These are phyloP conservation scores for Drosophila picticornis DNA, from an alignment of 2,888 invertebrate genomes.

Conservation along the genomic window DNA sequence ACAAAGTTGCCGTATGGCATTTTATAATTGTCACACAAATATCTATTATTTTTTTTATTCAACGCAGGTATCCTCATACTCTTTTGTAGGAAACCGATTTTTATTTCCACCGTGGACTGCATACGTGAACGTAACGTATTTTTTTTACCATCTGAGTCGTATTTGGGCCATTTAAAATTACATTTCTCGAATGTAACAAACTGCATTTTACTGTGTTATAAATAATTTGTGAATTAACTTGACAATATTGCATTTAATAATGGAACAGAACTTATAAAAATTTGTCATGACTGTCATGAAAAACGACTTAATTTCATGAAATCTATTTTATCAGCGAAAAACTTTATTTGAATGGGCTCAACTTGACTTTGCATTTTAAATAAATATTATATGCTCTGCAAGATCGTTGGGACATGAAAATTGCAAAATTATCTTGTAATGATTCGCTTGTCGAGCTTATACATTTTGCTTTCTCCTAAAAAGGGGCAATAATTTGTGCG, in stretches of 20 bases:
- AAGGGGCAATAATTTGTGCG: too few relatives aligned
- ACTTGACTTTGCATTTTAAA: neutral
- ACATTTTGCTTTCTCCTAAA: too few relatives aligned
- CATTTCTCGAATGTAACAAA: slow-evolving; percentile 23
- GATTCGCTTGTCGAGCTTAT: too few relatives aligned
- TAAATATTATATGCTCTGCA: too few relatives aligned
- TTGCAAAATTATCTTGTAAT: too few relatives aligned
- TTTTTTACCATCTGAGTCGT: slow-evolving; percentile 1
- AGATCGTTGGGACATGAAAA: neutral
- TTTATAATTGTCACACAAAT: neutral
- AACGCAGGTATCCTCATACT: slow-evolving; percentile 2
- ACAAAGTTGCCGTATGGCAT: neutral
- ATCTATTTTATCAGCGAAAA: neutral
- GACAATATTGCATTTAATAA: neutral
- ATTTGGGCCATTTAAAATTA: neutral
- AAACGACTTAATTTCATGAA: neutral
- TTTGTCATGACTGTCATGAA: neutral
- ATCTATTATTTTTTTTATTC: neutral
- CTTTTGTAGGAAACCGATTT: slow-evolving; percentile 9
- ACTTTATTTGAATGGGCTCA: neutral
- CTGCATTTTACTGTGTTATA: slow-evolving; percentile 27
- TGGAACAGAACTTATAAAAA: neutral
- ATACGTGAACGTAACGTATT: slow-evolving; percentile 43
- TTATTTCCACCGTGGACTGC: slow-evolving; percentile 45
- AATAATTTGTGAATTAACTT: neutral